These are phyloP conservation scores for Sanderia malayensis DNA, from an alignment of 30 jellyfish, hydroid and myxozoan genomes.

Conservation along the genomic window DNA sequence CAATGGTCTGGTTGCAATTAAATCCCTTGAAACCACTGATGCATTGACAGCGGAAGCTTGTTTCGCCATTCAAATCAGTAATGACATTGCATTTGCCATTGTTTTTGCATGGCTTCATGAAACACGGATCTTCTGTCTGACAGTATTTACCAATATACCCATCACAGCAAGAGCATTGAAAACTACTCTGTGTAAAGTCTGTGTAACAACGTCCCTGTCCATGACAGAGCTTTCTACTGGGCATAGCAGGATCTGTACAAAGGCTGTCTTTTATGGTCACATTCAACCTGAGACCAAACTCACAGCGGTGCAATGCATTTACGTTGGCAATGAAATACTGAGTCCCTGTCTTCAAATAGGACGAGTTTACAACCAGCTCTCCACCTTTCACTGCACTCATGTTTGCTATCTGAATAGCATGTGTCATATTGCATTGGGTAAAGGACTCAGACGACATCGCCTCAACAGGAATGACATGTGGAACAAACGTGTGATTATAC, in stretches of 20 bases:
- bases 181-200: slow-evolving; percentile 47
- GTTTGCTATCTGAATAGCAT: slow-evolving; percentile 76
- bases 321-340: slow-evolving; percentile 91
- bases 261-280: slow-evolving; percentile 79
- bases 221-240: slow-evolving; percentile 47
- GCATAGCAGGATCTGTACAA: slow-evolving; percentile 56
- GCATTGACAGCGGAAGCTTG: slow-evolving; percentile 76
- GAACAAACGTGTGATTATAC: slow-evolving; percentile 61
- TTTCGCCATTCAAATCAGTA: slow-evolving; percentile 29
- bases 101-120: slow-evolving; percentile 67
- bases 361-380: slow-evolving; percentile 55
- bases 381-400: slow-evolving; percentile 36
- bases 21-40: slow-evolving; percentile 63
- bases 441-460: slow-evolving; percentile 70
- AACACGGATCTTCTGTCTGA: slow-evolving; percentile 91
- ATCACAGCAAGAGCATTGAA: slow-evolving; percentile 81
- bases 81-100: slow-evolving; percentile 66
- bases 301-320: slow-evolving; percentile 77
- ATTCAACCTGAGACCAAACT: slow-evolving; percentile 87
- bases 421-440: slow-evolving; percentile 66
- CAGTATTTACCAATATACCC: slow-evolving; percentile 86
- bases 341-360: slow-evolving; percentile 67
- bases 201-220: slow-evolving; percentile 92
- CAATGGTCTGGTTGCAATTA: slow-evolving; percentile 65
- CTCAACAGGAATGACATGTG: slow-evolving; percentile 82